Conservation (phyloP, 2,113 vertebrate genomes). For the Danionella cerebrum region DNA sequence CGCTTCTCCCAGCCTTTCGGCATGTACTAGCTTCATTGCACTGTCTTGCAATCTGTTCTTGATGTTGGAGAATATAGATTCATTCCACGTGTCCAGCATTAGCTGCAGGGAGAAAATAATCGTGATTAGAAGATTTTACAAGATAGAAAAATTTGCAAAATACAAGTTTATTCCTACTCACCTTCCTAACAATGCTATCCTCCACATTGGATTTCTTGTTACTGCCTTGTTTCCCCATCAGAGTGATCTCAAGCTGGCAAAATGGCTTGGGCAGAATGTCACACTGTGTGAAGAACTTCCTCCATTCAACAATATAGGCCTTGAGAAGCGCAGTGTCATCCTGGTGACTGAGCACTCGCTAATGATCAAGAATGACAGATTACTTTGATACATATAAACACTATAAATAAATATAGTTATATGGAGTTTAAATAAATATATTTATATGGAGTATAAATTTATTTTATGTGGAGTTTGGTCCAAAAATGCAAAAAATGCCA, state of each 20-base stretch:
- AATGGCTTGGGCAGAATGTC: conserved; percentile 89
- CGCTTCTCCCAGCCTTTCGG: conserved; percentile 92
- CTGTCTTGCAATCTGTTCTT: conserved; percentile 96
- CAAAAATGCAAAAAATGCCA: too few species aligned
- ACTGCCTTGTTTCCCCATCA: conserved; percentile 97
- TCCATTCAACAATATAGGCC: conserved; percentile 96
- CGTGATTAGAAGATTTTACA: not conserved
- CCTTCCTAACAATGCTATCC: conserved; percentile 97
- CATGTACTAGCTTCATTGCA: conserved; percentile 97
- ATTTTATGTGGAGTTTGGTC: too few species aligned
- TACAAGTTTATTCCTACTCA: conserved; percentile 60
- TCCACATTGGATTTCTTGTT: conserved; percentile 97
- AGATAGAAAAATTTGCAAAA: not conserved
- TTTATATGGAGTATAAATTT: too few species aligned
- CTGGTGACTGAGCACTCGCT: conserved; percentile 96
- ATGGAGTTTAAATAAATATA: too few species aligned
- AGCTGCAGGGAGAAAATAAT: conserved; percentile 59
- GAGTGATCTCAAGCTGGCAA: conserved; percentile 82
- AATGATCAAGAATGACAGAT: not conserved
- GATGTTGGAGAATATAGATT: conserved; percentile 99
- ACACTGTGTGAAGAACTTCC: conserved; percentile 82
- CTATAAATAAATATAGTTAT: too few species aligned
- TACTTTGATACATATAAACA: too few species aligned
- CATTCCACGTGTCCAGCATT: conserved; percentile 98
- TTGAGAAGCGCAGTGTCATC: conserved; percentile 95